Conservation (phyloP, 2,888 invertebrate species). For the Hypena proboscidalis region DNA sequence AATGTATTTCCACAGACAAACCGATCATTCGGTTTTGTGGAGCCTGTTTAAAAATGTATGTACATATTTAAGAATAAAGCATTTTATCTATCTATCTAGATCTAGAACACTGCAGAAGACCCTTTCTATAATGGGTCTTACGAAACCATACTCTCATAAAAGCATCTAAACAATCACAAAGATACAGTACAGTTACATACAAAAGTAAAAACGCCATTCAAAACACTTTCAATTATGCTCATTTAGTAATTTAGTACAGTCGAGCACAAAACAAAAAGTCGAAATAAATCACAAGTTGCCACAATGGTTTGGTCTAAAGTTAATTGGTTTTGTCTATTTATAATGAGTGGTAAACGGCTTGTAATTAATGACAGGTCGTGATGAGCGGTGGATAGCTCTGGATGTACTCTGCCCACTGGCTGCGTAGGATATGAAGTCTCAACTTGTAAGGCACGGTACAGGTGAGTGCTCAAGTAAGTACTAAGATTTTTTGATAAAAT, state of each 20-base stretch:
- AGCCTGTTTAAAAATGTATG: no score
- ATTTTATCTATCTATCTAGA: no score
- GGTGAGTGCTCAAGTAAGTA: constrained; percentile 4
- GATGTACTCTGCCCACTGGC: constrained; percentile 69
- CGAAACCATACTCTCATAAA: no score
- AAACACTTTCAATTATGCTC: constrained; percentile 57
- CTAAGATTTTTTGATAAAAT: no score
- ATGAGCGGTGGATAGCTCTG: constrained; percentile 56
- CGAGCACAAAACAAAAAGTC: constrained; percentile 49
- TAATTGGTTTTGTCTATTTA: constrained; percentile 77
- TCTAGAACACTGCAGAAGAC: no score
- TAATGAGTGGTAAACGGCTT: constrained; percentile 74
- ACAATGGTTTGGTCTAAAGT: constrained; percentile 59
- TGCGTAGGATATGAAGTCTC: constrained; percentile 61
- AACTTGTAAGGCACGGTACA: constrained; percentile 19
- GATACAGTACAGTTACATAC: constrained; percentile 20
- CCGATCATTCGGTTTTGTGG: no score
- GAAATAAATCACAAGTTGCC: constrained; percentile 65
- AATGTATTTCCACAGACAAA: no score
- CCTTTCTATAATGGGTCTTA: no score
- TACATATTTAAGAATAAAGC: no score
- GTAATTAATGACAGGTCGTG: constrained; percentile 73
- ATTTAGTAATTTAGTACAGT: constrained; percentile 53
- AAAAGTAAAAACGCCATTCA: constrained; percentile 46
- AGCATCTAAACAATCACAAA: constrained; percentile 2